phyloP scores from a whole-genome alignment of 1,140 invertebrate genomes.

The Catajapyx aquilonaris region DNA sequence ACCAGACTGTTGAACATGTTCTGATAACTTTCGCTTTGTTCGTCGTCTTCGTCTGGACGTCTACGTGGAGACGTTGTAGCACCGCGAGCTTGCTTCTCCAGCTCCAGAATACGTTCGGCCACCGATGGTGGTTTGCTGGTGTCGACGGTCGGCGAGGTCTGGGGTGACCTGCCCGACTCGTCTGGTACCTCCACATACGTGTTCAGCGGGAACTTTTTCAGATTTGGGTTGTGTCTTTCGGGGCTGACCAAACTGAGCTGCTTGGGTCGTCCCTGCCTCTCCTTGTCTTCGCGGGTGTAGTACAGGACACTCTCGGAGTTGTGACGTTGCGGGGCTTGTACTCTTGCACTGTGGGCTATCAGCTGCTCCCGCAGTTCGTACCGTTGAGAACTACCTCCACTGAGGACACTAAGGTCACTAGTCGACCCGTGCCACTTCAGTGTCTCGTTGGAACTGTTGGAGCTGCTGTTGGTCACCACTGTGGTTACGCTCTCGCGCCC shows the following conservation, averaged over 20 bases:
- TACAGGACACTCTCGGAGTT: slow-evolving; percentile 59
- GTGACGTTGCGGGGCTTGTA: slow-evolving; percentile 56
- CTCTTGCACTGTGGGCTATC: slow-evolving; percentile 55
- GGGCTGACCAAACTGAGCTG: neutral
- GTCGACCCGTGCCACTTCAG: slow-evolving; percentile 62
- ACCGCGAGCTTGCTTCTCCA: slow-evolving; percentile 30
- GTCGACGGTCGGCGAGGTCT: slow-evolving; percentile 23
- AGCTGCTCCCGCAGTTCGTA: slow-evolving; percentile 25
- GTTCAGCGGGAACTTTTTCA: slow-evolving; percentile 16
- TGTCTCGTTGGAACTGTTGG: slow-evolving; percentile 53
- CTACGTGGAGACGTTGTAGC: slow-evolving; percentile 24
- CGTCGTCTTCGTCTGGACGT: slow-evolving; percentile 4
- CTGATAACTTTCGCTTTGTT: neutral
- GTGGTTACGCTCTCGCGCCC: slow-evolving; percentile 43
- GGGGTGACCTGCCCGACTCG: slow-evolving; percentile 13
- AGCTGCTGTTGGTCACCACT: slow-evolving; percentile 23
- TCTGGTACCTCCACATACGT: too few relatives aligned
- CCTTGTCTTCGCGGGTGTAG: neutral
- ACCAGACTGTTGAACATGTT: neutral
- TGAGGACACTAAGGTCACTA: slow-evolving; percentile 48
- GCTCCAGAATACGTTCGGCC: slow-evolving; percentile 48
- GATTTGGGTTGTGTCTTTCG: slow-evolving; percentile 7
- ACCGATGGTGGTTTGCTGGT: slow-evolving; percentile 32
- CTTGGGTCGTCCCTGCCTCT: neutral
- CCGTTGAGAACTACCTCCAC: slow-evolving; percentile 14